phyloP scores from a whole-genome alignment of 2,888 invertebrate genomes.

The Campaea margaritaria region DNA sequence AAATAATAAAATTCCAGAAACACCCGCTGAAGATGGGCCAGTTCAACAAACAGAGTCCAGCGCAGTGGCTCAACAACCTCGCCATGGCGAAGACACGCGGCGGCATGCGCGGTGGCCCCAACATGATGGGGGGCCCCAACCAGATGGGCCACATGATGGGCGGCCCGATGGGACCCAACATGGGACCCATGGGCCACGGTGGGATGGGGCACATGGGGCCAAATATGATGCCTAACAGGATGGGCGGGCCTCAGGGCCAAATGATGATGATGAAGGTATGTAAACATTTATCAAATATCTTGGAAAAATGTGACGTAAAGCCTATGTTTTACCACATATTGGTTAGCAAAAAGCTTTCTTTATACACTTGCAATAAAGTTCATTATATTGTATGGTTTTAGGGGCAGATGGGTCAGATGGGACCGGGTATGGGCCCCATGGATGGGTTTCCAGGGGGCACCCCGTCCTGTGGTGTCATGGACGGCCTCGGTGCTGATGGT shows the following conservation, averaged over 20 bases:
- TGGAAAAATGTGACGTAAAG: too few relatives aligned
- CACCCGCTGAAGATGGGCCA: constrained; percentile 96
- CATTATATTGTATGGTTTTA: too few relatives aligned
- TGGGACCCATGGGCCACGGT: constrained; percentile 78
- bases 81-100: constrained; percentile 91
- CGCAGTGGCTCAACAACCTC: constrained; percentile 92
- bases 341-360: too few relatives aligned
- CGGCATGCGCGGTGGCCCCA: constrained; percentile 83
- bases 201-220: constrained; percentile 82
- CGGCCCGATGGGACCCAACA: constrained; percentile 79
- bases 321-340: too few relatives aligned
- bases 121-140: constrained; percentile 82
- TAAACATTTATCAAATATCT: too few relatives aligned
- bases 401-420: constrained; percentile 74
- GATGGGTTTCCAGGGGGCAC: constrained; percentile 85
- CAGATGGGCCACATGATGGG: constrained; percentile 83
- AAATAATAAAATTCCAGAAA: constrained; percentile 85
- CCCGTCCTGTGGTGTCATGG: constrained; percentile 86
- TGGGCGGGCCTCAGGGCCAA: constrained; percentile 76
- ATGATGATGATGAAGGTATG: constrained; percentile 79
- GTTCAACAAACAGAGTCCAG: constrained; percentile 92
- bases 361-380: too few relatives aligned
- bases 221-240: constrained; percentile 76
- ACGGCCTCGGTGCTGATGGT: constrained; percentile 86
- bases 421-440: constrained; percentile 77